Conservation (phyloP, 2,888 invertebrate species). For the Yponomeuta evonymella region DNA sequence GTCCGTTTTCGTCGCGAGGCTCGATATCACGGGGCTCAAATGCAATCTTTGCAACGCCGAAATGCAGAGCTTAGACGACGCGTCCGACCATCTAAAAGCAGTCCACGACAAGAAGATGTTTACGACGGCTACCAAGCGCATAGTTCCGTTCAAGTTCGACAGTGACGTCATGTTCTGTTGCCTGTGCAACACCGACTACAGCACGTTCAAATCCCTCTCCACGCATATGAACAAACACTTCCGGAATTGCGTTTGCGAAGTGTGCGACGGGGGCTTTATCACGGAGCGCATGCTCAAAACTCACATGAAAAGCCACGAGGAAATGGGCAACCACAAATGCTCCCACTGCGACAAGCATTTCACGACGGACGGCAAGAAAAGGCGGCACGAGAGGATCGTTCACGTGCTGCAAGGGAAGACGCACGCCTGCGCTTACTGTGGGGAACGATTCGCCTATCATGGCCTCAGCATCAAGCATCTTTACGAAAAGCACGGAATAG, state of each 20-base stretch:
- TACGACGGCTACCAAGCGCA: conserved; percentile 39
- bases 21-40: conserved; percentile 46
- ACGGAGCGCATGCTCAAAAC: conserved; percentile 33
- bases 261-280: conserved; percentile 42
- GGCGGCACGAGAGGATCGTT: conserved; percentile 54
- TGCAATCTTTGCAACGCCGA: conserved; percentile 39
- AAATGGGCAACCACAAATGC: conserved; percentile 44
- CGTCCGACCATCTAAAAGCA: conserved; percentile 37
- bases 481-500: conserved; percentile 43
- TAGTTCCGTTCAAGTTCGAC: conserved; percentile 42
- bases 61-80: conserved; percentile 30
- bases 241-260: conserved; percentile 38
- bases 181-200: conserved; percentile 33
- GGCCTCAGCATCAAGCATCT: conserved; percentile 54
- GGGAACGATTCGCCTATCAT: conserved; percentile 53
- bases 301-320: conserved; percentile 43
- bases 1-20: conserved; percentile 34
- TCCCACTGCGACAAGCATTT: conserved; percentile 58
- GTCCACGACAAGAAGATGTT: conserved; percentile 35
- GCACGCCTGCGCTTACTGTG: conserved; percentile 48
- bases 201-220: conserved; percentile 39
- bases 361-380: conserved; percentile 52
- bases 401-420: conserved; percentile 39
- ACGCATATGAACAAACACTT: conserved; percentile 45
- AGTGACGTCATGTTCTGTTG: conserved; percentile 34